Evolutionary conservation across 2,888 invertebrate species (phyloP).

Genomic region (Calameuta filiformis): DNA sequence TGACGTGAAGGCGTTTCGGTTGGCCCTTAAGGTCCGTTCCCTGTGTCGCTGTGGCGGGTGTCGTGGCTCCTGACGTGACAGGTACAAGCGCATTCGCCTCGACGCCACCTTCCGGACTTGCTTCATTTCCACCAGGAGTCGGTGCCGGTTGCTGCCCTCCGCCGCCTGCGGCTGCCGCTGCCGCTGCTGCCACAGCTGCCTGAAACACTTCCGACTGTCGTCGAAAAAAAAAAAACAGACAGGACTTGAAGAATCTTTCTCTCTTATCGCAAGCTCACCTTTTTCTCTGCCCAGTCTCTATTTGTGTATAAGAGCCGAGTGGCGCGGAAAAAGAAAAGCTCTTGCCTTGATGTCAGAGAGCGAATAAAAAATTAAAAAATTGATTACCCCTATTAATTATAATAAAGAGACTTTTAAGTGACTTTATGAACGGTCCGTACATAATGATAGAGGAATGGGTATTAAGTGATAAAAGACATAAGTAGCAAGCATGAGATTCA

Average conservation of each 20-base stretch:
- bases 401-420: too few species aligned
- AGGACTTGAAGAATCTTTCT: neutral
- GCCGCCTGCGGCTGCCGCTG: conserved; percentile 67
- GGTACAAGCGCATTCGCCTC: conserved; percentile 70
- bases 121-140: conserved; percentile 52
- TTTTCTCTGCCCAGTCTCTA: neutral
- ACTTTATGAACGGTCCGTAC: too few species aligned
- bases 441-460: too few species aligned
- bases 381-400: too few species aligned
- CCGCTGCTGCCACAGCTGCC: conserved; percentile 67
- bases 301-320: too few species aligned
- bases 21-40: conserved; percentile 75
- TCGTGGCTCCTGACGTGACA: conserved; percentile 65
- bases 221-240: conserved; percentile 42
- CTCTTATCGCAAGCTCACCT: neutral
- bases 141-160: conserved; percentile 62
- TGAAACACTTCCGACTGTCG: conserved; percentile 72
- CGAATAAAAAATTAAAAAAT: too few species aligned
- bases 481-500: too few species aligned
- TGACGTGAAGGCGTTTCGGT: conserved; percentile 97
- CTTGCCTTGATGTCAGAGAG: too few species aligned
- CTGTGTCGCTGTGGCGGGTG: conserved; percentile 69
- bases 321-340: too few species aligned
- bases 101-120: conserved; percentile 54
- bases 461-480: too few species aligned